These are phyloP conservation scores for Molossus molossus DNA, from an alignment of 2,797 vertebrate species.

Conservation along the genomic window DNA sequence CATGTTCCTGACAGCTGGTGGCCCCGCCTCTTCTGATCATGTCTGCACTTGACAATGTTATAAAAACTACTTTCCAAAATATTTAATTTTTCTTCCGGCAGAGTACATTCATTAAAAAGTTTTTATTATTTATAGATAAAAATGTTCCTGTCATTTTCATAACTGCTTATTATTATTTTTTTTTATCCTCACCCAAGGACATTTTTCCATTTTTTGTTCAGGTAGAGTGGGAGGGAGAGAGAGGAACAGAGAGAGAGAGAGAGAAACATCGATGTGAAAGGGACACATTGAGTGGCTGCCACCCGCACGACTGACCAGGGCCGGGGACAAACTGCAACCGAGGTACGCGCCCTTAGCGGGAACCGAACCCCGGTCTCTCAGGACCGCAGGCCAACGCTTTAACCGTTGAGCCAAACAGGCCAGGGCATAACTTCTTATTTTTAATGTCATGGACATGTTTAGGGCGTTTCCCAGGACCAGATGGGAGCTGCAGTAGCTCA, in stretches of 20 bases:
- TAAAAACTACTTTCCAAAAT: neutral
- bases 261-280: too few relatives aligned
- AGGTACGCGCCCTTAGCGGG: too few relatives aligned
- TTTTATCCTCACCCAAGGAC: too few relatives aligned
- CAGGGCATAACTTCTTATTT: neutral
- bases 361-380: too few relatives aligned
- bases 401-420: too few relatives aligned
- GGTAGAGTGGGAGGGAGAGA: too few relatives aligned
- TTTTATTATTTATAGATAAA: neutral
- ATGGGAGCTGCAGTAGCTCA: neutral
- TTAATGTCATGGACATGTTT: neutral
- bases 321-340: too few relatives aligned
- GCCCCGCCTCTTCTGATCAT: neutral
- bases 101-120: neutral
- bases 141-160: slow-evolving; percentile 7
- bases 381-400: too few relatives aligned
- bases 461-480: neutral
- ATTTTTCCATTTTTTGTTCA: too few relatives aligned
- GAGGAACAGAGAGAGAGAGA: too few relatives aligned
- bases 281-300: too few relatives aligned
- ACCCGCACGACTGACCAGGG: too few relatives aligned
- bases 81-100: neutral
- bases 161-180: neutral
- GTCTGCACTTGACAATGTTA: neutral
- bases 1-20: neutral